Base-by-base conservation (phyloP, 1,140 invertebrate genomes). In the Brachionus paranguensis region DNA sequence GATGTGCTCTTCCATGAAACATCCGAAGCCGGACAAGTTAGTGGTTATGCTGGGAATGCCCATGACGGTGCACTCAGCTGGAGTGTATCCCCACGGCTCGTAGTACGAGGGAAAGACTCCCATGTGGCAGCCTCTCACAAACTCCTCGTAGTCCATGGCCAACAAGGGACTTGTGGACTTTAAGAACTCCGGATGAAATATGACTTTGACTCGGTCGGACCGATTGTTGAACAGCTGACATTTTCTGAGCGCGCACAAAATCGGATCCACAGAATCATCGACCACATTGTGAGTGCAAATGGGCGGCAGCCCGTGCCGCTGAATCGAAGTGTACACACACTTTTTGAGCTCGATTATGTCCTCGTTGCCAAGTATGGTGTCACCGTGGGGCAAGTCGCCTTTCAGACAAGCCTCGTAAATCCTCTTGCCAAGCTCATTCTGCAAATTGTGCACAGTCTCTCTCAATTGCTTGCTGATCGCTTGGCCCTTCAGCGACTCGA, bases 1-100 rank as follows among this genome's bases (percentile, higher is more conserved):
- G 83, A 99, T 95, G 87, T 99, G 96, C 86, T 99, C 96, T 87
- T 96, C 92, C 95, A 99, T 99, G 88, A 99, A 99, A 88, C 97
- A 99, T 24, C 98, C 98, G 89, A 99, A 99, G 43, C 96, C 95
- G 50, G 96, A 99, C 14, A 99, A 90, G 89, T 99, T 99, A 10
- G 97, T 99, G 0, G 96, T 97, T 76, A 99, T 92, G 86, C 95
- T 97, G 0, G 97, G 97, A 86, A 99, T 97, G 2, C 98, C 98
- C 97, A 99, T 99, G 6, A 99, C 96, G 0, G 98, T 99, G 87
- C 98, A 99, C 90, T 99, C 98, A 5, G 97, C 98, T 1, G 97
- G 97, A 0, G 97, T 99, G 89, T 99, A 99, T 1, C 98, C 97
- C 98, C 98, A 99, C 0, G 97, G 97, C 89, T 99, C 98, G 88